Evolutionary conservation across 2,113 vertebrate species (phyloP).

Genomic region (Leucoraja erinaceus): DNA sequence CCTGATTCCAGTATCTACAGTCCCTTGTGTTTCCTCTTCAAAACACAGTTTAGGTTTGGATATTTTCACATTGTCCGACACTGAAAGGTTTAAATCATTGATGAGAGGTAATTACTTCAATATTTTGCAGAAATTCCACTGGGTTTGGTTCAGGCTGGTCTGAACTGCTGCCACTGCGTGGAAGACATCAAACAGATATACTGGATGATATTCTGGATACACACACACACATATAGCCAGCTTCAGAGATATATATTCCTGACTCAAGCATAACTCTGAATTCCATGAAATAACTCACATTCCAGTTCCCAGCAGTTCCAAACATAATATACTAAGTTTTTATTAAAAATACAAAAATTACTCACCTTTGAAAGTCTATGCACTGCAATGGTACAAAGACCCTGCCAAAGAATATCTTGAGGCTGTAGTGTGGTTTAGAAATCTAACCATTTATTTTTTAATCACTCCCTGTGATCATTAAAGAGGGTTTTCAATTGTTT

Average conservation of each 20-base stretch:
- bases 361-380: background rate
- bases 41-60: too few relatives aligned
- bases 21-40: background rate
- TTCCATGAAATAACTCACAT: background rate
- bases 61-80: background rate
- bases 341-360: constrained; percentile 17
- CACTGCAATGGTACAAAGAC: background rate
- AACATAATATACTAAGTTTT: background rate
- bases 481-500: background rate
- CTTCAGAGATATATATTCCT: background rate
- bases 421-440: background rate
- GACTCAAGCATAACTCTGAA: constrained; percentile 22
- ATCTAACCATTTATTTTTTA: background rate
- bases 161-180: background rate
- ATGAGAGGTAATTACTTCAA: background rate
- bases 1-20: too few relatives aligned
- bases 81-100: background rate
- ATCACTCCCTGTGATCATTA: background rate
- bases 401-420: background rate
- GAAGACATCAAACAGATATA: background rate
- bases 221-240: background rate
- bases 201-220: background rate
- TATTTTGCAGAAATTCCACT: background rate
- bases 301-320: background rate
- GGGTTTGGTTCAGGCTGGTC: background rate